Base-by-base conservation (phyloP, 2,113 vertebrate genomes). In the Carollia perspicillata region DNA sequence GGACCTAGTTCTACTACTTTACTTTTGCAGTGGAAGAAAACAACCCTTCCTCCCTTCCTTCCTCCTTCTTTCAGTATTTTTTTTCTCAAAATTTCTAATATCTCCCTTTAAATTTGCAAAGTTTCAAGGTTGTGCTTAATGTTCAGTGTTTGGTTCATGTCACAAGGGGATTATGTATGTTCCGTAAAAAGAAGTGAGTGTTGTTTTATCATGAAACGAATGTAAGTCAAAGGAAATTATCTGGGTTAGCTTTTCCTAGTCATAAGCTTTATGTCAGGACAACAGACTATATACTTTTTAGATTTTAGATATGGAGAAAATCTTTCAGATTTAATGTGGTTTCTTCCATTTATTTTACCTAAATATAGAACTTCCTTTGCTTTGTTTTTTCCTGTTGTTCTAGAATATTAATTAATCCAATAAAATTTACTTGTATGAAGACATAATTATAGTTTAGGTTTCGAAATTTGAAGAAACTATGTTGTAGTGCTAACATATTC, bases 41-140 rank as follows among this genome's bases (percentile, higher is more conserved):
- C 2, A 78, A 33, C 5, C 12, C 8, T 33, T 79, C 12, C 23
- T 86, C 63, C 22, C 0, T 92, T 89, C 8, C 23, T 74, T 75
- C 40, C 69, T 91, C 55, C n/a, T 53, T 28, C 58, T 28, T 60
- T 60, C 58, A 75, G 44, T 75, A n/a, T 75, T 30, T 89, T 93
- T 94, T 63, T 75, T 55, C 18, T 66, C 49, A 60, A 44, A 93
- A 94, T 10, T 91, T 91, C 80, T 63, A 94, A 49, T 65, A 2
- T 84, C 74, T 30, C 47, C 49, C 40, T 93, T 93, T 20, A 87
- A n/a, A 88, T 17, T 90, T 79, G 40, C 22, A 20, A 96, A 49
- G 10, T 72, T 94, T 93, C 95, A 96, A 65, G 68, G 68, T 84
- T 93, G 11, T 42, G 16, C 68, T 94, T 94, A 47, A 69, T 47